Percentiles rank a stretch among this genome's conserved stretches.
These are phyloP conservation scores for Allolobophora icterica DNA, from an alignment of 2,888 invertebrate genomes.

Conservation along the genomic window DNA sequence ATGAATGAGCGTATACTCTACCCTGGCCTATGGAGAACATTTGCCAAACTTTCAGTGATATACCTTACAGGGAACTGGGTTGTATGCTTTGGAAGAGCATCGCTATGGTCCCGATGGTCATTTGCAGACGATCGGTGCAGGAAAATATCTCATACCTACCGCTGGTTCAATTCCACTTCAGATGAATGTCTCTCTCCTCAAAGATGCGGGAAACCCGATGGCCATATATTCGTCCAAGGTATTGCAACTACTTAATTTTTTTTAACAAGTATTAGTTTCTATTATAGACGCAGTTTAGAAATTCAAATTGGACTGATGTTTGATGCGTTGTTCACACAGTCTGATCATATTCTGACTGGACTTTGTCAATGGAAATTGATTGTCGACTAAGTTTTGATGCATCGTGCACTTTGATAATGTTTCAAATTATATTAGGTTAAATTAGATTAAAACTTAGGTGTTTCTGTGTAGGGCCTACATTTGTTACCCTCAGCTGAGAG, in stretches of 20 bases:
- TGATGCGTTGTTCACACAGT: not conserved
- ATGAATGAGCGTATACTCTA: too few species aligned
- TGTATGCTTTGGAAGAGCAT: constrained; percentile 88
- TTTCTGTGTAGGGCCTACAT: too few species aligned
- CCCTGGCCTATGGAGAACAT: too few species aligned
- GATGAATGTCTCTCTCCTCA: constrained; percentile 47
- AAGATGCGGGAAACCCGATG: constrained; percentile 32
- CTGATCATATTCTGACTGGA: constrained; percentile 67
- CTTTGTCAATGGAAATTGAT: too few species aligned
- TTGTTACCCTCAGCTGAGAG: too few species aligned
- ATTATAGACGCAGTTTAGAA: not conserved
- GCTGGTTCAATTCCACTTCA: constrained; percentile 69
- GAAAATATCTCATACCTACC: constrained; percentile 87
- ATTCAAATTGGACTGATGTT: too few species aligned
- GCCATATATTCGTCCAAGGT: constrained; percentile 74
- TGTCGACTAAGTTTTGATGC: too few species aligned
- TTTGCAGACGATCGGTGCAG: constrained; percentile 84
- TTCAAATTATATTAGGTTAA: too few species aligned
- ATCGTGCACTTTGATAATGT: too few species aligned
- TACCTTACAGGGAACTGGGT: constrained; percentile 77
- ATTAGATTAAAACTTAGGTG: too few species aligned
- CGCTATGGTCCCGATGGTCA: constrained; percentile 84
- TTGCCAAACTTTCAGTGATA: not conserved
- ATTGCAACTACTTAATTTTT: constrained; percentile 70
- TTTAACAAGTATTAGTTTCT: too few species aligned